These are phyloP conservation scores for Misgurnus mizolepis DNA, from an alignment of 2,113 vertebrate species.

Conservation along the genomic window DNA sequence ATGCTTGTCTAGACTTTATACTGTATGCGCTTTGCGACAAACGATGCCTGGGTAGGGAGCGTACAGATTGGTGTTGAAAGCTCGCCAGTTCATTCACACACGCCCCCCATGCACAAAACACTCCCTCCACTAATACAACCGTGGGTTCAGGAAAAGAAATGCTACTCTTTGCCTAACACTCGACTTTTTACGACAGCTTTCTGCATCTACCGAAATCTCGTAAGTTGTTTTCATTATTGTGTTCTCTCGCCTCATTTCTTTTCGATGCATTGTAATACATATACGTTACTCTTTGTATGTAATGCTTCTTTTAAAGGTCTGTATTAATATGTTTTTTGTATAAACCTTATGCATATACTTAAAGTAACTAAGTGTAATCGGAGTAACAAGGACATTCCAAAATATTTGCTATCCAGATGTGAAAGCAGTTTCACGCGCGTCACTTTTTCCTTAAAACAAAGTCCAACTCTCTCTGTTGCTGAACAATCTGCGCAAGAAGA, in stretches of 20 bases:
- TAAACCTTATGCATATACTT: not conserved
- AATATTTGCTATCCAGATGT: slow-evolving; percentile 17
- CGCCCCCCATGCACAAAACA: not conserved
- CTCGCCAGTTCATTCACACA: not conserved
- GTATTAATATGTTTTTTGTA: not conserved
- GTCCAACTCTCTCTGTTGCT: not conserved
- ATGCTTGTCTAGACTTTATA: not conserved
- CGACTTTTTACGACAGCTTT: slow-evolving; percentile 6
- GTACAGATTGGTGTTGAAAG: not conserved
- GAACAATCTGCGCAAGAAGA: too few relatives aligned
- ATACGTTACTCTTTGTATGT: not conserved
- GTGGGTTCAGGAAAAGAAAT: not conserved
- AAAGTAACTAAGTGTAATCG: too few relatives aligned
- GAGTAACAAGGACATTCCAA: not conserved
- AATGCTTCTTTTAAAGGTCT: too few relatives aligned
- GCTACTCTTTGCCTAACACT: not conserved
- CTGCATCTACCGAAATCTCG: slow-evolving; percentile 8
- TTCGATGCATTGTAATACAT: not conserved
- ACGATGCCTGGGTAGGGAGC: not conserved
- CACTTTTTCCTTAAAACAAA: slow-evolving; percentile 10
- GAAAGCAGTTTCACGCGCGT: not conserved
- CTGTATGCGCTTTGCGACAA: not conserved
- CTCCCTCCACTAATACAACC: not conserved
- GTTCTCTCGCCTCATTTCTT: too few relatives aligned
- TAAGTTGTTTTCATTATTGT: slow-evolving; percentile 9